Conservation (phyloP, 2,888 invertebrate species). For the Pseudococcus viburni region DNA sequence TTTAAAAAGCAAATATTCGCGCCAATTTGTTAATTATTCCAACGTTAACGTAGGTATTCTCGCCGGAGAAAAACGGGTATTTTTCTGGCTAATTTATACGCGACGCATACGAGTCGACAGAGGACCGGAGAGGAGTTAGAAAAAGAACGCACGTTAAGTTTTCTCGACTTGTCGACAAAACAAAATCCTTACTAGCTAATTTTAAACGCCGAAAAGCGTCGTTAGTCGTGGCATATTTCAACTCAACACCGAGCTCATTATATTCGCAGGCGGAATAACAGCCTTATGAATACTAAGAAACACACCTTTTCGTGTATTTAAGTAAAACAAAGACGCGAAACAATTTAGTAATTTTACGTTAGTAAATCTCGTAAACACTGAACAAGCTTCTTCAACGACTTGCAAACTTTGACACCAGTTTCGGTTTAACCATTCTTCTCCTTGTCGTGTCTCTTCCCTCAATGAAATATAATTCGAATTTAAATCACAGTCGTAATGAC, state of each 20-base stretch:
- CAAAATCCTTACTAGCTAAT: slow-evolving; percentile 2
- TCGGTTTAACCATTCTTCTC: background rate
- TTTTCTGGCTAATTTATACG: background rate
- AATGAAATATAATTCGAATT: slow-evolving; percentile 21
- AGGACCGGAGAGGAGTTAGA: background rate
- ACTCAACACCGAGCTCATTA: slow-evolving; percentile 4
- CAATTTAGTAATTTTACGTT: background rate
- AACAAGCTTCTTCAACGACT: background rate
- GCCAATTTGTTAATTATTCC: too few relatives aligned
- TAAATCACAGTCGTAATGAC: slow-evolving; percentile 17
- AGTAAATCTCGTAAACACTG: background rate
- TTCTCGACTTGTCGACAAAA: slow-evolving; percentile 4
- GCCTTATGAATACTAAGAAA: slow-evolving; percentile 1
- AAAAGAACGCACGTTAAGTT: background rate
- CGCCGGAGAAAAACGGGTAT: background rate
- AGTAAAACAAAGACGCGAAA: background rate
- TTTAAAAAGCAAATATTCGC: too few relatives aligned
- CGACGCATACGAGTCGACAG: background rate
- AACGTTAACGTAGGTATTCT: too few relatives aligned
- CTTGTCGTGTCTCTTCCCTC: background rate
- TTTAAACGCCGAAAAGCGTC: background rate
- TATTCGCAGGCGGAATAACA: background rate
- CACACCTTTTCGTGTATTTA: background rate
- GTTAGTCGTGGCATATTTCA: slow-evolving; percentile 5
- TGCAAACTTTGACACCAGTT: background rate